These are phyloP conservation scores for Cossypha niveicapilla DNA, from an alignment of 2,797 vertebrate genomes.

Conservation along the genomic window DNA sequence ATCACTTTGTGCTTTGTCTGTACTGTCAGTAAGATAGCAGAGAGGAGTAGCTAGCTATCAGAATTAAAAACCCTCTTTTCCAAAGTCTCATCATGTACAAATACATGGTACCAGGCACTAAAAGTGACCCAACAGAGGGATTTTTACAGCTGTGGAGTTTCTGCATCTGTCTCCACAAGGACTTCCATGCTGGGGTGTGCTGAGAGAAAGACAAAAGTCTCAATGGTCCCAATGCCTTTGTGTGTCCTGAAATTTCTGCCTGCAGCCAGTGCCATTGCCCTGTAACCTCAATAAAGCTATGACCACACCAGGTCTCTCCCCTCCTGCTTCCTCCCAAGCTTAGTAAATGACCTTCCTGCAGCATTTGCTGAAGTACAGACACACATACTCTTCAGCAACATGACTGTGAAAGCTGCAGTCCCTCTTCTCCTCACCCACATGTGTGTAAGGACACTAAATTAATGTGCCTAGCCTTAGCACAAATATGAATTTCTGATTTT, in stretches of 20 bases:
- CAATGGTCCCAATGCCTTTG: background rate
- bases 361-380: background rate
- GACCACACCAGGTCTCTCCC: background rate
- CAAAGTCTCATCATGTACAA: background rate
- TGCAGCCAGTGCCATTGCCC: background rate
- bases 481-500: background rate
- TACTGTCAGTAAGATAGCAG: background rate
- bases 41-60: background rate
- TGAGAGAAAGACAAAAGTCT: background rate
- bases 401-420: background rate
- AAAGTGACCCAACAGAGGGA: background rate
- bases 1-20: background rate
- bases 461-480: background rate
- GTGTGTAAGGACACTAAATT: background rate
- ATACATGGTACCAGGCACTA: background rate
- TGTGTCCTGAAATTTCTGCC: background rate
- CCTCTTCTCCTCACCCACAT: background rate
- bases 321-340: background rate
- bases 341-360: background rate
- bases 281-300: background rate
- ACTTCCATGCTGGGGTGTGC: accelerated
- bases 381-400: background rate
- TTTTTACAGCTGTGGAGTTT: background rate
- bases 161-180: background rate
- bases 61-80: background rate